Evolutionary conservation across 2,888 invertebrate genomes (phyloP).

Genomic region (Cheilosia vernalis): DNA sequence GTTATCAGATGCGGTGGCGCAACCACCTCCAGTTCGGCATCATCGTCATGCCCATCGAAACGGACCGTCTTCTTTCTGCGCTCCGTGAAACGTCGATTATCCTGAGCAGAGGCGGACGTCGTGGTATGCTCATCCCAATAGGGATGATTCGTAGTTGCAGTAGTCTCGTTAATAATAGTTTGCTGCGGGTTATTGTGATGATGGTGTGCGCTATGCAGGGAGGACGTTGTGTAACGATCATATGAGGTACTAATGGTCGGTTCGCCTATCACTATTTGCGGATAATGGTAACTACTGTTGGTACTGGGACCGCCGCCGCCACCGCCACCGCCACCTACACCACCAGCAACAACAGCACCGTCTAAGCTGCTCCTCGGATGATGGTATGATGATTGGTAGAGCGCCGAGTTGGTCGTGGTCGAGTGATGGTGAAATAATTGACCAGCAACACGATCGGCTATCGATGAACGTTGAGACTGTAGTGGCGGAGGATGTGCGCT

Average conservation of each 20-base stretch:
- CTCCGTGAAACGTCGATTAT: slow-evolving; percentile 92
- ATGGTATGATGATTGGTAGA: slow-evolving; percentile 81
- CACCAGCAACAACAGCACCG: slow-evolving; percentile 36
- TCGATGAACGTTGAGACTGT: slow-evolving; percentile 65
- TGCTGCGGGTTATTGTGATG: slow-evolving; percentile 45
- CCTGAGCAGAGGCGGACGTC: slow-evolving; percentile 82
- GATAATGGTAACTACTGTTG: slow-evolving; percentile 84
- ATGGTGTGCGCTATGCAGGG: slow-evolving; percentile 41
- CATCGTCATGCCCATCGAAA: slow-evolving; percentile 89
- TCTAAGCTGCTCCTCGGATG: slow-evolving; percentile 80
- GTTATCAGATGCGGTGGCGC: slow-evolving; percentile 81
- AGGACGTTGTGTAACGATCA: slow-evolving; percentile 78
- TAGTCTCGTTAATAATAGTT: slow-evolving; percentile 76
- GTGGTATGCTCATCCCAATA: slow-evolving; percentile 79
- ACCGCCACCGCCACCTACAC: slow-evolving; percentile 28
- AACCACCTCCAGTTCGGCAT: slow-evolving; percentile 70
- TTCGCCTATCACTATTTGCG: slow-evolving; percentile 82
- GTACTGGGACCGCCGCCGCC: slow-evolving; percentile 76
- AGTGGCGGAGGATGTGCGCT: slow-evolving; percentile 74
- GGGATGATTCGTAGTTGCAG: slow-evolving; percentile 75
- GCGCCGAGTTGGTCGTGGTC: slow-evolving; percentile 21
- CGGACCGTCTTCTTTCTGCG: slow-evolving; percentile 97
- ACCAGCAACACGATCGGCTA: slow-evolving; percentile 64
- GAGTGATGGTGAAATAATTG: slow-evolving; percentile 58
- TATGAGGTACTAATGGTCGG: slow-evolving; percentile 77